These are phyloP conservation scores for Phortica magna DNA, from an alignment of 2,888 invertebrate genomes.

Conservation along the genomic window DNA sequence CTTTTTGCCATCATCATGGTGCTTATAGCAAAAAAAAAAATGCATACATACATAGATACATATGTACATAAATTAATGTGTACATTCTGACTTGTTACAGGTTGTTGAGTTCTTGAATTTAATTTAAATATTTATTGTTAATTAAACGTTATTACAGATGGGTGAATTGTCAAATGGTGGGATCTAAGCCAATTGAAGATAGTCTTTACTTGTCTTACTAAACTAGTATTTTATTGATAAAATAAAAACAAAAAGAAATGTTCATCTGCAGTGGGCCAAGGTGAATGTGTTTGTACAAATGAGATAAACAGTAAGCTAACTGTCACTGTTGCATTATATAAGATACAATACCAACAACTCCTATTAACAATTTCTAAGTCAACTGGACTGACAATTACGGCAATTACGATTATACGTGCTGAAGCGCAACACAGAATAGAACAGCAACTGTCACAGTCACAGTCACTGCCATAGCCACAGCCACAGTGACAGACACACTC, in stretches of 20 bases:
- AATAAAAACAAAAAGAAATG: not conserved
- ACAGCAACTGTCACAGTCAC: constrained; percentile 22
- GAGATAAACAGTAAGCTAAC: constrained; percentile 26
- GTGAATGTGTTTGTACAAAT: not conserved
- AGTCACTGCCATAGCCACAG: constrained; percentile 18
- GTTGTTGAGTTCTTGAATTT: too few relatives aligned
- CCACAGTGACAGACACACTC: not conserved
- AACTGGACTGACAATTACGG: constrained; percentile 42
- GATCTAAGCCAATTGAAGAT: not conserved
- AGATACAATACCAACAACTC: constrained; percentile 38
- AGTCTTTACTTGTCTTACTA: not conserved
- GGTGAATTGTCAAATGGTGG: too few relatives aligned
- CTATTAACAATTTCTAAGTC: constrained; percentile 35
- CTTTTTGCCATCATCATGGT: too few relatives aligned
- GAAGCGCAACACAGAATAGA: not conserved
- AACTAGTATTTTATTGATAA: not conserved
- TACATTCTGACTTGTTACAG: too few relatives aligned
- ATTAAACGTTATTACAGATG: too few relatives aligned
- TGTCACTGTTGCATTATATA: constrained; percentile 18
- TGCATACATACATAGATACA: too few relatives aligned
- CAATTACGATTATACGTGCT: constrained; percentile 17
- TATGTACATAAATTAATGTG: too few relatives aligned
- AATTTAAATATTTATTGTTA: too few relatives aligned
- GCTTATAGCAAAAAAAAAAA: too few relatives aligned
- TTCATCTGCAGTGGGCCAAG: not conserved